Evolutionary conservation across 2,888 invertebrate genomes (phyloP).

Genomic region (Gasteruption jaculator): DNA sequence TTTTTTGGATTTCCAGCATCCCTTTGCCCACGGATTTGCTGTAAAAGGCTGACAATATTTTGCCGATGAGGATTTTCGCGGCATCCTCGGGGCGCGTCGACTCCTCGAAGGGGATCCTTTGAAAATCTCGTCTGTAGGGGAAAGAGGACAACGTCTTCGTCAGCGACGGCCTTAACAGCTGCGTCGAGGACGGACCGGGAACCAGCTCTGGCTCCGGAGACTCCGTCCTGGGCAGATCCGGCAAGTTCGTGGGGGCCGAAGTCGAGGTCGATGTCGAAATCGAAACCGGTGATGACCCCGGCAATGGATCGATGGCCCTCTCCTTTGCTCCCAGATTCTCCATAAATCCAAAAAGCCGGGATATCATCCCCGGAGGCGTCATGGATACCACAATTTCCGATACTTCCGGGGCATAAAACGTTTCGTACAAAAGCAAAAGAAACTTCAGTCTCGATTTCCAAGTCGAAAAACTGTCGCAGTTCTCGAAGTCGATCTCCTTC

Average conservation of each 20-base stretch:
- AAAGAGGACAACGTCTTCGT: background rate
- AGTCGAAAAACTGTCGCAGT: too few relatives aligned
- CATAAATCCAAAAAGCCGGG: constrained; percentile 2
- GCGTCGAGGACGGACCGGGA: too few relatives aligned
- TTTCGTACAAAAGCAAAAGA: constrained; percentile 17
- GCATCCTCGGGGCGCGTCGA: too few relatives aligned
- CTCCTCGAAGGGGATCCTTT: background rate
- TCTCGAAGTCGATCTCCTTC: too few relatives aligned
- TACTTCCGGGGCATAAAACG: constrained; percentile 10
- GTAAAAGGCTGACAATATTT: constrained; percentile 34
- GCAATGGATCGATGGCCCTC: constrained; percentile 9
- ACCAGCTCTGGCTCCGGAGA: too few relatives aligned
- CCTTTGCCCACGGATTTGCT: constrained; percentile 25
- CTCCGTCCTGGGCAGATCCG: too few relatives aligned
- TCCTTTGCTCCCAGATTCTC: background rate
- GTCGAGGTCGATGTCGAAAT: too few relatives aligned
- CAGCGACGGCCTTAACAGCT: too few relatives aligned
- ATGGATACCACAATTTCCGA: constrained; percentile 11
- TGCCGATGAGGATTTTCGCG: constrained; percentile 29
- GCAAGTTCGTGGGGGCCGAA: too few relatives aligned
- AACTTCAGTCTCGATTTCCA: too few relatives aligned
- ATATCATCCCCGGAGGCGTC: constrained; percentile 12
- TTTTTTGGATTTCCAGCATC: constrained; percentile 27
- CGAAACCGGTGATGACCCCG: too few relatives aligned
- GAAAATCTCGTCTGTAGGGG: constrained; percentile 2